Conservation (phyloP, 1,140 invertebrate genomes). For the Drosophila pectinifera region DNA sequence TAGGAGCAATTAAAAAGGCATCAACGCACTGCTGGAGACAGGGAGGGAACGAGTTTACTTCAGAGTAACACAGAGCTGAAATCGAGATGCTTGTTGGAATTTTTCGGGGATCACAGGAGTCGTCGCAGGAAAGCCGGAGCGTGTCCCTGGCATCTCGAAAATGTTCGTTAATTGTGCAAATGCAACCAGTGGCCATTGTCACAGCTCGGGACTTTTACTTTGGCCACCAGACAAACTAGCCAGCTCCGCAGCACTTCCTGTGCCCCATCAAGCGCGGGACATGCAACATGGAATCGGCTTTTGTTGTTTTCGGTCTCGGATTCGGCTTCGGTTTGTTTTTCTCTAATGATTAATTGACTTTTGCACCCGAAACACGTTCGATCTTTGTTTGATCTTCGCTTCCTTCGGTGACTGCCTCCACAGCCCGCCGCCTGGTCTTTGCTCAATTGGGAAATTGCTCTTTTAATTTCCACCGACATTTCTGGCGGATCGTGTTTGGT, state of each 20-base stretch:
- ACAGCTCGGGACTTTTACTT: constrained; percentile 66
- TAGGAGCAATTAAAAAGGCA: constrained; percentile 60
- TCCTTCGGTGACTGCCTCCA: constrained; percentile 31
- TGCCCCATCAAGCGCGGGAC: constrained; percentile 40
- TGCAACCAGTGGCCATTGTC: constrained; percentile 68
- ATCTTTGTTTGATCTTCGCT: constrained; percentile 66
- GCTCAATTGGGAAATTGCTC: constrained; percentile 56
- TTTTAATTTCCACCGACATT: constrained; percentile 55
- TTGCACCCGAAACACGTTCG: constrained; percentile 77
- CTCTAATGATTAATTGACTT: constrained; percentile 81
- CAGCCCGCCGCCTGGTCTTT: constrained; percentile 19
- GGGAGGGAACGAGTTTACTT: constrained; percentile 54
- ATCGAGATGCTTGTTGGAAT: constrained; percentile 62
- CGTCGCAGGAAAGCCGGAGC: constrained; percentile 26
- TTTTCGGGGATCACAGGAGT: constrained; percentile 29
- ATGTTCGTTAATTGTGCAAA: constrained; percentile 61
- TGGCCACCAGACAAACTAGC: constrained; percentile 24
- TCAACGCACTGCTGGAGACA: constrained; percentile 15
- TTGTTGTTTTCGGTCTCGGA: constrained; percentile 19
- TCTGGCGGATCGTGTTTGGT: constrained; percentile 35
- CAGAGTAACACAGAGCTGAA: constrained; percentile 22
- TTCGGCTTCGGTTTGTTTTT: constrained; percentile 39
- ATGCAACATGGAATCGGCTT: constrained; percentile 51
- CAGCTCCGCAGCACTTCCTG: constrained; percentile 30
- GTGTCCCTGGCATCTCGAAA: constrained; percentile 65